Evolutionary conservation across 1,140 invertebrate species (phyloP).

Genomic region (Vanessa tameamea): DNA sequence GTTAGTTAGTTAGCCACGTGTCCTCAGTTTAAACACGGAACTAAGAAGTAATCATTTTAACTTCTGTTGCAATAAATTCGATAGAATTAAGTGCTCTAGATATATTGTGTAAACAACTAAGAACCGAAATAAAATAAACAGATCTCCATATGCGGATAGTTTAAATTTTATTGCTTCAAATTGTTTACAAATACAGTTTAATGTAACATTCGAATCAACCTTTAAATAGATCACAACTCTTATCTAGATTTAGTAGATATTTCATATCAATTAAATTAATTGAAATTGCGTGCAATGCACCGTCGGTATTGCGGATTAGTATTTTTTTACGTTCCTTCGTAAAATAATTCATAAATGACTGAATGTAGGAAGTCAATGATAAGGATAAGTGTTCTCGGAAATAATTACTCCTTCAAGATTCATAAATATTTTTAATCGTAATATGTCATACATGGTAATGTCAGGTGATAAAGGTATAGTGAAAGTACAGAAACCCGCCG

Average conservation of each 20-base stretch:
- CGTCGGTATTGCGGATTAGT: background rate
- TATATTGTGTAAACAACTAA: background rate
- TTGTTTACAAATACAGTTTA: background rate
- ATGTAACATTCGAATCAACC: background rate
- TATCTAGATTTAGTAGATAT: background rate
- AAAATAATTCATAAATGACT: background rate
- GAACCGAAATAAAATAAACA: background rate
- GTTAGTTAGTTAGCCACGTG: too few relatives aligned
- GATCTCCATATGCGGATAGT: background rate
- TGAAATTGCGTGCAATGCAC: background rate
- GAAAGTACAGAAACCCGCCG: background rate
- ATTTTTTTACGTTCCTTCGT: background rate
- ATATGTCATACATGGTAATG: background rate
- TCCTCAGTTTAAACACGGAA: too few relatives aligned
- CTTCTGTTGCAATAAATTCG: background rate
- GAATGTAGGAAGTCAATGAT: slow-evolving; percentile 1
- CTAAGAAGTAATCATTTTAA: background rate
- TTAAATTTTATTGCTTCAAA: slow-evolving; percentile 4
- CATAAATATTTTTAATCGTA: background rate
- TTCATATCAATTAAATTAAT: background rate
- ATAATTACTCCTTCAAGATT: background rate
- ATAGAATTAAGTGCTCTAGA: background rate
- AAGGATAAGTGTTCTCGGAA: slow-evolving; percentile 9
- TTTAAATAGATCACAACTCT: background rate
- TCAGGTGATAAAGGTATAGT: background rate